Evolutionary conservation across 2,888 invertebrate genomes (phyloP).

Genomic region (Hyposoter didymator): DNA sequence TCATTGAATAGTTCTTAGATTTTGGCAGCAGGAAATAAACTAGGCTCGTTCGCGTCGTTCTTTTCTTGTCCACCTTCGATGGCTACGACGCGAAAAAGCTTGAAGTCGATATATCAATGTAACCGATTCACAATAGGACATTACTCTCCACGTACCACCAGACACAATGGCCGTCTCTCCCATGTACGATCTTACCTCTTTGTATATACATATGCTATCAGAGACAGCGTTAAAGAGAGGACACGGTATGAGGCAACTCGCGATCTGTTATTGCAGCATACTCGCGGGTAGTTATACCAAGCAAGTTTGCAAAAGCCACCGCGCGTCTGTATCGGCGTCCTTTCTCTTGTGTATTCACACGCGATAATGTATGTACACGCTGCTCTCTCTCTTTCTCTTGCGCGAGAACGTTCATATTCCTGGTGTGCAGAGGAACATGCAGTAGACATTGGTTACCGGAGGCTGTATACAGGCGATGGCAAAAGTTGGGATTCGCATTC

Average conservation of each 20-base stretch:
- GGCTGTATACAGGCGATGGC: background rate
- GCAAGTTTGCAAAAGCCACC: constrained; percentile 36
- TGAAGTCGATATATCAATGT: constrained; percentile 74
- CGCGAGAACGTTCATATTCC: constrained; percentile 22
- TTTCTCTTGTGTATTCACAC: constrained; percentile 29
- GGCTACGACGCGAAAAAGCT: constrained; percentile 47
- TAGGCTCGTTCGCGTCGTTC: constrained; percentile 20
- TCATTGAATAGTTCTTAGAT: background rate
- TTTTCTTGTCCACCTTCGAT: constrained; percentile 16
- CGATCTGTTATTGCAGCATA: constrained; percentile 58
- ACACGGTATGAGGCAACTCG: constrained; percentile 45
- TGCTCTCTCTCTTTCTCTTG: constrained; percentile 38
- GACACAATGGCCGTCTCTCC: constrained; percentile 75
- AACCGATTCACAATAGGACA: constrained; percentile 78
- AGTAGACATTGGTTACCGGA: constrained; percentile 20
- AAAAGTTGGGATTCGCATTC: background rate
- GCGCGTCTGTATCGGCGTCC: constrained; percentile 37
- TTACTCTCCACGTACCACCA: constrained; percentile 73
- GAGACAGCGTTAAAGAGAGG: constrained; percentile 29
- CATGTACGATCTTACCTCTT: constrained; percentile 41
- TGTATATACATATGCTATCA: background rate
- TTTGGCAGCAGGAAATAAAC: constrained; percentile 44
- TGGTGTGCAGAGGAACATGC: constrained; percentile 2
- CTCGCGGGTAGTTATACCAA: constrained; percentile 38
- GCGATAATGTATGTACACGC: constrained; percentile 66